A percentile compares a stretch with the other conserved stretches of the same genome.
phyloP scores from a whole-genome alignment of 2,888 invertebrate species.

The Trissolcus brochymenae region DNA sequence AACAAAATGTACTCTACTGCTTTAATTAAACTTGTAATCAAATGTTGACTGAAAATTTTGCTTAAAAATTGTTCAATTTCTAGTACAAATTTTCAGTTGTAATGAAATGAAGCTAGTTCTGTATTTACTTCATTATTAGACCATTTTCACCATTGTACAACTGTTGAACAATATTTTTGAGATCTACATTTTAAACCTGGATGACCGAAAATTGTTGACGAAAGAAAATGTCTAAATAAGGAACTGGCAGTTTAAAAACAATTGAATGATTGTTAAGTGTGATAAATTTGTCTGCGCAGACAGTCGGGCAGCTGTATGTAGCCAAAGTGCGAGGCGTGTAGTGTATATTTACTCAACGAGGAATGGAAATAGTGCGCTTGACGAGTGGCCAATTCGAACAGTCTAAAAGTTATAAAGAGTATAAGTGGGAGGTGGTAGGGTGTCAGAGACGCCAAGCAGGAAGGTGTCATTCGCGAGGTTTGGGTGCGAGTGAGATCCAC shows the following conservation, averaged over 20 bases:
- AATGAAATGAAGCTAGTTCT: no score
- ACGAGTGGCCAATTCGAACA: slow-evolving; percentile 67
- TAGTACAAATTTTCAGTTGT: no score
- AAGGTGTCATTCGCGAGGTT: slow-evolving; percentile 33
- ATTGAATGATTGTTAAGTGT: slow-evolving; percentile 11
- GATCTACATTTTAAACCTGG: no score
- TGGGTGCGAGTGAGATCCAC: slow-evolving; percentile 40
- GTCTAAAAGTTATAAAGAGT: slow-evolving; percentile 49
- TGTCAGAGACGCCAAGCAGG: slow-evolving; percentile 24
- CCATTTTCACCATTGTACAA: no score
- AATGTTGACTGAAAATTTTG: no score
- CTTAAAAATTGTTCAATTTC: no score
- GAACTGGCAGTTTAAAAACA: slow-evolving; percentile 3
- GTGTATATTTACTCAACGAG: slow-evolving; percentile 66
- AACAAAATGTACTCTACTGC: no score
- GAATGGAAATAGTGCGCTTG: slow-evolving; percentile 69
- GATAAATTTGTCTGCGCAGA: neutral
- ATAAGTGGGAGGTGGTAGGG: slow-evolving; percentile 39
- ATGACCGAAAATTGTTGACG: no score
- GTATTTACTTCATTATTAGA: no score
- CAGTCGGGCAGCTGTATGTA: slow-evolving; percentile 6
- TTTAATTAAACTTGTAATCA: no score
- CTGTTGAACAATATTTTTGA: no score
- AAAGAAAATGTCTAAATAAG: no score
- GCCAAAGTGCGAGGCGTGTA: slow-evolving; percentile 9